phyloP scores from a whole-genome alignment of 1,140 invertebrate species.

The Mesaphorura yosii region DNA sequence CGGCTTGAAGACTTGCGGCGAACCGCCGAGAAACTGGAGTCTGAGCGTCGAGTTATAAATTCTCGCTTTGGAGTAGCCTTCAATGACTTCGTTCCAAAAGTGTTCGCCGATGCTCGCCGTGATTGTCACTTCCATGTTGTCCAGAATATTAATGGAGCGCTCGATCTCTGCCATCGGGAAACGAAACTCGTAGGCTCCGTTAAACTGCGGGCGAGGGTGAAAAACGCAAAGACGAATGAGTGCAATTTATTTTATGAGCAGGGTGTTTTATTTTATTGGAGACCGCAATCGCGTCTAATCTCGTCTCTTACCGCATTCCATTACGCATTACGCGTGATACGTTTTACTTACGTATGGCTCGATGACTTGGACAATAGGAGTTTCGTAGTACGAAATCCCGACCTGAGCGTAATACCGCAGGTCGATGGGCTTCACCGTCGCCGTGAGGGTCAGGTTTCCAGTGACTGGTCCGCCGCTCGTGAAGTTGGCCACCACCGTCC shows the following conservation, averaged over 20 bases:
- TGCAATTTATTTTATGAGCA: too few species aligned
- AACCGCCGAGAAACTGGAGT: slow-evolving; percentile 72
- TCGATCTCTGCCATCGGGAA: slow-evolving; percentile 70
- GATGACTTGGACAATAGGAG: slow-evolving; percentile 23
- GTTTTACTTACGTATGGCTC: slow-evolving; percentile 17
- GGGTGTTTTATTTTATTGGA: too few species aligned
- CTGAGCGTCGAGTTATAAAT: slow-evolving; percentile 74
- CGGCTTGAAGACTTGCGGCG: slow-evolving; percentile 86
- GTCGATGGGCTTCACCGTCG: slow-evolving; percentile 54
- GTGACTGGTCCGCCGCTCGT: slow-evolving; percentile 68
- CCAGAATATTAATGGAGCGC: slow-evolving; percentile 49
- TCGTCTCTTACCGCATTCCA: too few species aligned
- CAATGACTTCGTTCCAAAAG: slow-evolving; percentile 66
- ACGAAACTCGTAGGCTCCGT: slow-evolving; percentile 70
- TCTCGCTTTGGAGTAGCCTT: slow-evolving; percentile 73
- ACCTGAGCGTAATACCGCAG: background rate
- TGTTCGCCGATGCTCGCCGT: slow-evolving; percentile 78
- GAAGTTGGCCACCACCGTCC: slow-evolving; percentile 84
- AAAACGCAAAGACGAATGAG: slow-evolving; percentile 2
- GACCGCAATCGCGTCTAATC: too few species aligned
- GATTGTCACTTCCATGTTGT: slow-evolving; percentile 73
- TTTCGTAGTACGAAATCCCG: slow-evolving; percentile 4
- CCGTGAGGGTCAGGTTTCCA: slow-evolving; percentile 75
- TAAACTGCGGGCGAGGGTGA: slow-evolving; percentile 48
- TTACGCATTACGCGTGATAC: too few species aligned